phyloP scores from a whole-genome alignment of 2,113 vertebrate species.

The Sinocyclocheilus grahami region DNA sequence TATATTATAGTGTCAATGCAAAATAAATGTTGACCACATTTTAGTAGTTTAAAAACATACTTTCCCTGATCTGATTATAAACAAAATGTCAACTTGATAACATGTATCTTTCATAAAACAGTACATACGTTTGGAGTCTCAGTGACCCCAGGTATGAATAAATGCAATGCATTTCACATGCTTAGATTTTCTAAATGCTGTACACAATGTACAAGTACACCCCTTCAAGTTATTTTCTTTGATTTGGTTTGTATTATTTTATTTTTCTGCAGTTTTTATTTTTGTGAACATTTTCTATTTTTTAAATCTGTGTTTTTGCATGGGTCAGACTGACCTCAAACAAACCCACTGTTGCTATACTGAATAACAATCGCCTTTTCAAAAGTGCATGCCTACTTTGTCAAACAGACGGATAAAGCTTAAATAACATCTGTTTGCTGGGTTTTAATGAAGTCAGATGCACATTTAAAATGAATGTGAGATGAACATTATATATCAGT shows the following conservation, averaged over 20 bases:
- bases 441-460: background rate
- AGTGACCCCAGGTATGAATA: background rate
- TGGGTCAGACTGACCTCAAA: background rate
- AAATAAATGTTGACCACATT: background rate
- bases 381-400: background rate
- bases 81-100: background rate
- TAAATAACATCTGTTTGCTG: background rate
- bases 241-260: background rate
- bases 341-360: background rate
- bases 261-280: background rate
- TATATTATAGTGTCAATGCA: background rate
- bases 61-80: background rate
- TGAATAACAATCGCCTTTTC: conserved; percentile 2
- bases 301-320: background rate
- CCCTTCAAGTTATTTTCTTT: background rate
- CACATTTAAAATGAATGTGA: background rate
- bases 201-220: background rate
- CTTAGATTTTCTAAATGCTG: background rate
- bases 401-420: conserved; percentile 6
- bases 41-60: background rate
- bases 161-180: background rate
- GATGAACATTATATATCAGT: background rate
- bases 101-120: background rate
- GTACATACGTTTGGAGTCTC: background rate
- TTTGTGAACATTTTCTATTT: too few species aligned